Base-by-base conservation (phyloP, 92 coral and sea anemone species). In the Siderastrea siderea region DNA sequence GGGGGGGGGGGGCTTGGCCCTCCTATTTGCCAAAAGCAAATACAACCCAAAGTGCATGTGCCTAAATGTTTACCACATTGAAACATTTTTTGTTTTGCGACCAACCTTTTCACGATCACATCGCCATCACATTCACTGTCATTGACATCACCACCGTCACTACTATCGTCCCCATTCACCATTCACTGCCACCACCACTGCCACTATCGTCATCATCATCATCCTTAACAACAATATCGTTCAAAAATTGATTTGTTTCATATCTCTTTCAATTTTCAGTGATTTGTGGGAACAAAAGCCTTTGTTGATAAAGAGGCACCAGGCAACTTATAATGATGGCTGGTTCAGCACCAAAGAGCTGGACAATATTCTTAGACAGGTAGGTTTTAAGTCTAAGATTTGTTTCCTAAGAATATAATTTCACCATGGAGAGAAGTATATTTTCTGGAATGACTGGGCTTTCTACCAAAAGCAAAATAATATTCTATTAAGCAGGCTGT, bases 221-320 rank as follows among this genome's bases (percentile, higher is more conserved):
- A 78, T 17, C 44, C n/a, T 19, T 6, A 50, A 13, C 63, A 52
- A n/a, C 43, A 66, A n/a, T 50, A 9, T 58, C 1, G 47, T 55
- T 59, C 3, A 2, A 12, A 9, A 26, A 5, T 45, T 78, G 16
- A 71, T 13, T 47, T 7, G 16, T 77, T 68, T 11, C 45, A 43
- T 69, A 8, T 45, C 44, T 85, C 12, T 60, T 59, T 50, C 9
- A 6, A 53, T 64, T 64, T 74, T 67, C 70, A 97, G 99, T 92
- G 98, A 92, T 69, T 85, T 97, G 46, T 97, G 99, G 99, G 99
- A 96, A 74, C 96, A 90, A 64, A 97, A 97, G 74, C 99, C 99
- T 4, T 88, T 97, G 38, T 81, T 97, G 53, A 93, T 97, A 47
- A 97, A 95, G 76, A 89, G 99, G 85, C 98, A 97, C 78, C 98